phyloP scores from a whole-genome alignment of 2,797 vertebrate genomes.

The Setipinna tenuifilis region DNA sequence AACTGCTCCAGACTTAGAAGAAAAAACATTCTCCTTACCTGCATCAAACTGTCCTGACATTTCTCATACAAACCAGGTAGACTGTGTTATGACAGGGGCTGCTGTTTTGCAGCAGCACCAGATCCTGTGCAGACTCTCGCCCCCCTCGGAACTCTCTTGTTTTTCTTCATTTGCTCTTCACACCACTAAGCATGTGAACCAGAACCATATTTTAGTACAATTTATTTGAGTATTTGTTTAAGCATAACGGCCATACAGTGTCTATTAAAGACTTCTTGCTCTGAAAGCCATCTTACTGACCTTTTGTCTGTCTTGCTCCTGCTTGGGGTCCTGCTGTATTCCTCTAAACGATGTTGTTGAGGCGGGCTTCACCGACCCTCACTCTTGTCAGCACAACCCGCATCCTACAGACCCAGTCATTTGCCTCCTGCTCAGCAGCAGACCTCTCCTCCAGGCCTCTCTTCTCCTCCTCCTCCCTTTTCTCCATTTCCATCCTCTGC shows the following conservation, averaged over 20 bases:
- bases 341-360: background rate
- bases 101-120: background rate
- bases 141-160: background rate
- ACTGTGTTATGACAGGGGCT: background rate
- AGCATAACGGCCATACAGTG: background rate
- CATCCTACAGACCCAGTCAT: background rate
- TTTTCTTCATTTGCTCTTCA: background rate
- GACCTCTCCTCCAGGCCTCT: background rate
- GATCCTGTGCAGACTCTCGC: background rate
- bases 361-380: background rate
- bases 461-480: background rate
- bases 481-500: background rate
- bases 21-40: background rate
- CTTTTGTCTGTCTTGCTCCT: background rate
- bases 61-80: slow-evolving; percentile 1
- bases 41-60: background rate
- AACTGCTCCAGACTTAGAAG: no score
- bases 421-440: background rate
- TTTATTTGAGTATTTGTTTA: no score
- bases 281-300: background rate
- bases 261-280: background rate
- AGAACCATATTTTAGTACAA: background rate
- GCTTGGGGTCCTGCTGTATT: background rate
- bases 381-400: background rate
- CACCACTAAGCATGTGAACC: background rate